Conservation (phyloP, 1,140 invertebrate species). For the Trichoplusia ni region DNA sequence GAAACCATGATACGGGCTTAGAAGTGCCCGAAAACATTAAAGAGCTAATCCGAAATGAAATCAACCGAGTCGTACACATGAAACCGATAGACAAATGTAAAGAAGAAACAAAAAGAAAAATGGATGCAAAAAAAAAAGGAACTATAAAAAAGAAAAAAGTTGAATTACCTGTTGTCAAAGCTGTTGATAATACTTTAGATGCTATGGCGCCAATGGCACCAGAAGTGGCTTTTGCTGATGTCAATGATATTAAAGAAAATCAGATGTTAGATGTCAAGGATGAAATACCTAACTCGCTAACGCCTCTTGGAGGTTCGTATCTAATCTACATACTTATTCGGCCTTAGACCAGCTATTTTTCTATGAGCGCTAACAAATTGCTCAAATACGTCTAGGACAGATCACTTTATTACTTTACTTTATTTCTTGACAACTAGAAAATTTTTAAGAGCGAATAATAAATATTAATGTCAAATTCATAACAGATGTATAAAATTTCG, state of each 20-base stretch:
- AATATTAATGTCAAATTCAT: too few relatives aligned
- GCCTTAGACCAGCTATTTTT: too few relatives aligned
- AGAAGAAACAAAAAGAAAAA: constrained; percentile 8
- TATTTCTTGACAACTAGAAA: too few relatives aligned
- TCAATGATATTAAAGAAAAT: constrained; percentile 50
- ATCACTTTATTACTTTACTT: too few relatives aligned
- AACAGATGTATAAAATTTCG: too few relatives aligned
- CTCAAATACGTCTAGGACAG: too few relatives aligned
- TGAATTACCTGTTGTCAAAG: not conserved
- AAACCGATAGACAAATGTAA: not conserved
- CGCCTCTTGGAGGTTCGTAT: constrained; percentile 16
- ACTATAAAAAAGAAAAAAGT: constrained; percentile 33
- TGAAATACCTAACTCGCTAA: constrained; percentile 25
- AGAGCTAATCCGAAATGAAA: constrained; percentile 55
- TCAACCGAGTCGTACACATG: constrained; percentile 48
- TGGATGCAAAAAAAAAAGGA: constrained; percentile 3
- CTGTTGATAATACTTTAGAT: not conserved
- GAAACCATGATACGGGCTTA: constrained; percentile 53
- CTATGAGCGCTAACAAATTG: too few relatives aligned
- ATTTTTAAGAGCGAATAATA: too few relatives aligned
- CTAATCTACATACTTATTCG: not conserved
- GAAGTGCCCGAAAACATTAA: constrained; percentile 66
- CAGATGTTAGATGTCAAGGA: constrained; percentile 44
- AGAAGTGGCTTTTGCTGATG: constrained; percentile 64
- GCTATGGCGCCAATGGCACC: constrained; percentile 17